Percentiles rank a stretch among this genome's conserved stretches.
Evolutionary conservation across 2,797 vertebrate species (phyloP).

Genomic region (Euthynnus affinis): DNA sequence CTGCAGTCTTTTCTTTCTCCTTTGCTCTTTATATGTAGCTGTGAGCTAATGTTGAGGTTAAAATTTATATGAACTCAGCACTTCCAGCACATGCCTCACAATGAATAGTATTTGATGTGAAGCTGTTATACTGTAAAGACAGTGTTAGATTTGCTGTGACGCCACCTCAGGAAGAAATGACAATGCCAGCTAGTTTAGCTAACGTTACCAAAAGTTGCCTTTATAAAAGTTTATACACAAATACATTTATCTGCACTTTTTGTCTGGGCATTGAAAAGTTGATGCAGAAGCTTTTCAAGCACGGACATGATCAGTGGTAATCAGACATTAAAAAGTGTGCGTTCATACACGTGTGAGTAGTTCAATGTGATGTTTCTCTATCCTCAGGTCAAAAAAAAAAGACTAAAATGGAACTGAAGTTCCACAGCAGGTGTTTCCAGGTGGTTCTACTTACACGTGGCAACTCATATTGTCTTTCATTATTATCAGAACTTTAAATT

Average conservation of each 20-base stretch:
- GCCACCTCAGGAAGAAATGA: not conserved
- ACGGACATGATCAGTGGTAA: not conserved
- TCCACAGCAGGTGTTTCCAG: not conserved
- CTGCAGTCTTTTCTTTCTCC: not conserved
- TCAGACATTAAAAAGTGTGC: not conserved
- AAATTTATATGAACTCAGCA: not conserved
- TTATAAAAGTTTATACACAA: not conserved
- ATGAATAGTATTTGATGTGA: not conserved
- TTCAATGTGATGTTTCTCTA: not conserved
- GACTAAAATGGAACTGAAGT: not conserved
- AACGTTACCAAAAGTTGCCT: not conserved
- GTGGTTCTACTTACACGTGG: not conserved
- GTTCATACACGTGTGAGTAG: not conserved
- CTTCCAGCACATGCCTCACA: not conserved
- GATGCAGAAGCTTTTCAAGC: not conserved
- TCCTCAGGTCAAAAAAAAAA: not conserved
- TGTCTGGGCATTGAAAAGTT: not conserved
- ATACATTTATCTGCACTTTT: not conserved
- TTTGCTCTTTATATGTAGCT: conserved; percentile 5
- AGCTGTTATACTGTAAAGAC: not conserved
- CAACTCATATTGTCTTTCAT: not conserved
- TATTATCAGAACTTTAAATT: not conserved
- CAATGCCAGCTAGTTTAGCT: not conserved
- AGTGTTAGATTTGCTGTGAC: not conserved
- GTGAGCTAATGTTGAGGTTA: not conserved